A percentile compares a stretch with the other conserved stretches of the same genome.
Evolutionary conservation across 2,888 invertebrate species (phyloP).

Genomic region (Lottia gigantea): DNA sequence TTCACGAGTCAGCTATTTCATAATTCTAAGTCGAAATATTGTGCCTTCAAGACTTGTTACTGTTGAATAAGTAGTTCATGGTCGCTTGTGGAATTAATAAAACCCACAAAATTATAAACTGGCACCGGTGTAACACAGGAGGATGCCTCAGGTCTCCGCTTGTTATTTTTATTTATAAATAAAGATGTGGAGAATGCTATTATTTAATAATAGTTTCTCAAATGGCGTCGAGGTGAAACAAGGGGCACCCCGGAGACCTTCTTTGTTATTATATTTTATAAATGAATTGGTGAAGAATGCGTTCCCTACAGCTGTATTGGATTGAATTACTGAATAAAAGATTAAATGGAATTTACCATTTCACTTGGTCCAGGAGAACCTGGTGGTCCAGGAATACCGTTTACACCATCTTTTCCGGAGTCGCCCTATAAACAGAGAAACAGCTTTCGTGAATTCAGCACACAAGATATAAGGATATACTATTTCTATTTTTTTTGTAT

Average conservation of each 20-base stretch:
- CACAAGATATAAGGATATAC: too few relatives aligned
- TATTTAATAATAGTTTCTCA: not conserved
- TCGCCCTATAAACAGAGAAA: constrained; percentile 33
- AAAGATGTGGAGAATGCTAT: too few relatives aligned
- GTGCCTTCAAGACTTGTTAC: not conserved
- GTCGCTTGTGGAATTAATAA: not conserved
- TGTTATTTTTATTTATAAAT: too few relatives aligned
- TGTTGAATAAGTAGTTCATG: not conserved
- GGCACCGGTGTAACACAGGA: not conserved
- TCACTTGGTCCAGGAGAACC: constrained; percentile 43
- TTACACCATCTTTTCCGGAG: constrained; percentile 41
- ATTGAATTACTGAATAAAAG: not conserved
- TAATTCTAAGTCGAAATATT: not conserved
- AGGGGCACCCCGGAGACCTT: not conserved
- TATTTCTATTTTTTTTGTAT: too few relatives aligned
- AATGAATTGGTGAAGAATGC: not conserved
- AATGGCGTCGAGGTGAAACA: not conserved
- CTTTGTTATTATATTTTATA: not conserved
- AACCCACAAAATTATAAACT: not conserved
- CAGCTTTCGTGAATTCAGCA: too few relatives aligned
- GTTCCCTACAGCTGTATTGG: not conserved
- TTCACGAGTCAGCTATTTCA: not conserved
- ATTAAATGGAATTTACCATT: constrained; percentile 37
- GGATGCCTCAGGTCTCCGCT: not conserved
- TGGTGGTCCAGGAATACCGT: constrained; percentile 51